Evolutionary conservation across 2,113 vertebrate genomes (phyloP), one percentile per base, ranked within the genome.

Genomic region (Riparia riparia): DNA sequence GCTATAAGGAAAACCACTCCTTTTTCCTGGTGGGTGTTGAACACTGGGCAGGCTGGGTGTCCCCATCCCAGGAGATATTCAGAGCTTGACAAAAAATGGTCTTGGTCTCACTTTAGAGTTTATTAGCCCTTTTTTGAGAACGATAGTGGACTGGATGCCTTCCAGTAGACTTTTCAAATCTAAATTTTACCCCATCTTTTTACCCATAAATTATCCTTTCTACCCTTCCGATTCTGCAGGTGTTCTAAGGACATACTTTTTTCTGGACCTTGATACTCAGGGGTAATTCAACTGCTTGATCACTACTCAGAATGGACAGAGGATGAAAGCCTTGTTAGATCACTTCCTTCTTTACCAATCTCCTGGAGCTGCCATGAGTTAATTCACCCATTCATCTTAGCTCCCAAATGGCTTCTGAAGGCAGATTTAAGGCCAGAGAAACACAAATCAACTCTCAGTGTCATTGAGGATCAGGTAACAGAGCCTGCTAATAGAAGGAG

Each of bases 221-320:
- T 54, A 34, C 6, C 31, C 10, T 86, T 84, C 28, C 14, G 53
- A 4, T 66, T 89, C n/a, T 74, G 28, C 2, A 6, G 32, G 14
- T 69, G 12, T 9, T 89, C 26, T 84, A 25, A 82, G n/a, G 14
- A 14, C 0, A 1, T 45, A 21, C 21, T 78, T 82, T 5, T 39
- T 89, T 61, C 37, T 61, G 26, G 10, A 21, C 71, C 51, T 86
- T 60, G 29, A 32, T 50, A 31, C 74, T 58, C 42, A 47, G 45
- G 16, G 9, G 6, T 87, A 72, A 53, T 32, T 64, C 44, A 87
- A 26, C 21, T 74, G 10, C 44, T 34, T 47, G 51, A 24, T 56
- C 0, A 0, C 25, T n/a, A 32, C 19, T 68, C 71, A 56, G 44
- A 73, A 39, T 0, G 14, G 22, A 45, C 1, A 3, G 37, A 73